Percentiles rank a stretch among this genome's conserved stretches.
These are phyloP conservation scores for Tetragonisca angustula DNA, from an alignment of 2,888 invertebrate species.

Conservation along the genomic window DNA sequence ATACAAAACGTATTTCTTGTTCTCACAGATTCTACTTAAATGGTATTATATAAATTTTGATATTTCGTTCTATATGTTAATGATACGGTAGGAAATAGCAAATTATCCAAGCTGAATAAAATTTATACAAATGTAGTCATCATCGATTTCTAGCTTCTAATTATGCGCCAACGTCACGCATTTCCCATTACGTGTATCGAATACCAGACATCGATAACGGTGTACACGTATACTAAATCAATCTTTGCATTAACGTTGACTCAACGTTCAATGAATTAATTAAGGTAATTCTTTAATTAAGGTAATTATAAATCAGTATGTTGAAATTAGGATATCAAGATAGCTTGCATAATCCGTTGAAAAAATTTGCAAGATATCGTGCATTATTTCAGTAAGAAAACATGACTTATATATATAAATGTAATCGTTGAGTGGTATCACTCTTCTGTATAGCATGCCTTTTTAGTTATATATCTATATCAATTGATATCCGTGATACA, in stretches of 20 bases:
- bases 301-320: background rate
- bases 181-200: constrained; percentile 60
- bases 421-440: background rate
- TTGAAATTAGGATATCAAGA: background rate
- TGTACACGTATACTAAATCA: constrained; percentile 1
- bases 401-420: background rate
- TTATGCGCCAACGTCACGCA: constrained; percentile 66
- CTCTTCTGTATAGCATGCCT: background rate
- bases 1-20: background rate
- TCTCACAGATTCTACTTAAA: constrained; percentile 2
- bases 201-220: constrained; percentile 57
- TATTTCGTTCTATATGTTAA: constrained; percentile 32
- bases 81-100: constrained; percentile 7
- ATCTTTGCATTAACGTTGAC: background rate
- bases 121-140: constrained; percentile 40
- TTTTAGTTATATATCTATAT: constrained; percentile 4
- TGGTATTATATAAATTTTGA: constrained; percentile 31
- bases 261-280: background rate
- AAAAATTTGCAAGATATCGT: background rate
- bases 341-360: background rate
- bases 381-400: background rate
- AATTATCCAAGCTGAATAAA: constrained; percentile 59
- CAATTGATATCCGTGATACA: background rate
- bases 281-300: background rate
- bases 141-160: constrained; percentile 63